Evolutionary conservation across 2,113 vertebrate species (phyloP), one percentile per base, ranked within the genome.

Genomic region (Tychaedon coryphoeus): DNA sequence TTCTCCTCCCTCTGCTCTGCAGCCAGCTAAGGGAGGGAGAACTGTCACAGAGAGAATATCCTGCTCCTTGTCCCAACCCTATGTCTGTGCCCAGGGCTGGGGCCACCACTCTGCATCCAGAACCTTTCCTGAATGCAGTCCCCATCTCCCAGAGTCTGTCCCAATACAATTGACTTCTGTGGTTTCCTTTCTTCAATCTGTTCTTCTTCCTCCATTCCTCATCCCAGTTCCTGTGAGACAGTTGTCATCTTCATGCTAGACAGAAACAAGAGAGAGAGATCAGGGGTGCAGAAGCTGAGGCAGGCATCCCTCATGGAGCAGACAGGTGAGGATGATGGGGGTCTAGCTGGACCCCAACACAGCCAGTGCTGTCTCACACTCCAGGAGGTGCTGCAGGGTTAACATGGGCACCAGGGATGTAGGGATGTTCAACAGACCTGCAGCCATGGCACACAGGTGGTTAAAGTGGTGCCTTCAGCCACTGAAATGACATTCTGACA

Each of bases 241-340:
- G 51, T 60, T 65, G 83, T 5, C 0, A 0, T 53, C 61, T 38
- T 57, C 5, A 3, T 6, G 66, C 90, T 43, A 40, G 57, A 48
- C 14, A 61, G 75, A 88, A 88, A 82, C 8, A 38, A 66, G 36
- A 85, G 25, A 65, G 43, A 54, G 8, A 66, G 29, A 57, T 90
- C 34, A 67, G 61, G 33, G 20, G 10, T 19, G 43, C 61, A 28
- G 38, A 29, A 54, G 40, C 47, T 9, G 9, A n/a, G 67, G 72
- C 42, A 50, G 80, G 38, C 12, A 29, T 66, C 24, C 53, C 80
- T 25, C 3, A 1, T 2, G n/a, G n/a, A 67, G 36, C 28, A 42
- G 28, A 14, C 9, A 6, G 34, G 38, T 2, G 5, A 40, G 45
- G 50, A 43, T 0, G 1, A 12, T 0, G 0, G 19, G 34, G 38